phyloP scores from a whole-genome alignment of 2,113 vertebrate genomes.

The Cettia cetti region DNA sequence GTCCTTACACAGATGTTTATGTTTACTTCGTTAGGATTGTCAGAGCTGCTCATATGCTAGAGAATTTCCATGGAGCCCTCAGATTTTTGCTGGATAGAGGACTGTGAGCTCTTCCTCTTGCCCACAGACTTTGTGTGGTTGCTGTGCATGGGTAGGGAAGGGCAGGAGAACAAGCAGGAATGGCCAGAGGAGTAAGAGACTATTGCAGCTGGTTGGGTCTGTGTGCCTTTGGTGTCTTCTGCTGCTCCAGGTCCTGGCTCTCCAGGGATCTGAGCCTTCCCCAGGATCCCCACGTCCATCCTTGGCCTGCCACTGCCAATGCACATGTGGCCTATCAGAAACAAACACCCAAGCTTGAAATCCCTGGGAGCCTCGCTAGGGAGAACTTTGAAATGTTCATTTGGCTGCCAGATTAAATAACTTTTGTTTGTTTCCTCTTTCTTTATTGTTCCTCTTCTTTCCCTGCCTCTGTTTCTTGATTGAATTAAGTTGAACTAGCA shows the following conservation, averaged over 20 bases:
- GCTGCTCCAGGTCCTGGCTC: rapidly evolving
- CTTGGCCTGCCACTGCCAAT: not conserved
- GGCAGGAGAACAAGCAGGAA: not conserved
- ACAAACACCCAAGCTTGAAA: not conserved
- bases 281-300: not conserved
- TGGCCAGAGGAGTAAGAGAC: not conserved
- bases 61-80: not conserved
- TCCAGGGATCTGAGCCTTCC: not conserved
- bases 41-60: not conserved
- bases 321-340: not conserved
- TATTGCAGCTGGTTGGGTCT: not conserved
- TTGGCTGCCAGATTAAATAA: not conserved
- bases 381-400: not conserved
- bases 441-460: not conserved
- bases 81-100: not conserved
- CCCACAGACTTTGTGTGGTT: not conserved
- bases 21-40: not conserved
- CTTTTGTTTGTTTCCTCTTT: not conserved
- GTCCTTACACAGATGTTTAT: not conserved
- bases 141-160: not conserved
- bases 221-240: not conserved
- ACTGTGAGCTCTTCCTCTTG: not conserved
- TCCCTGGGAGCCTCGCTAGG: not conserved
- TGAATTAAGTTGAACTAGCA: not conserved
- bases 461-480: not conserved